Evolutionary conservation across 2,797 vertebrate genomes (phyloP).

Genomic region (Oceanodroma leucorhoa): DNA sequence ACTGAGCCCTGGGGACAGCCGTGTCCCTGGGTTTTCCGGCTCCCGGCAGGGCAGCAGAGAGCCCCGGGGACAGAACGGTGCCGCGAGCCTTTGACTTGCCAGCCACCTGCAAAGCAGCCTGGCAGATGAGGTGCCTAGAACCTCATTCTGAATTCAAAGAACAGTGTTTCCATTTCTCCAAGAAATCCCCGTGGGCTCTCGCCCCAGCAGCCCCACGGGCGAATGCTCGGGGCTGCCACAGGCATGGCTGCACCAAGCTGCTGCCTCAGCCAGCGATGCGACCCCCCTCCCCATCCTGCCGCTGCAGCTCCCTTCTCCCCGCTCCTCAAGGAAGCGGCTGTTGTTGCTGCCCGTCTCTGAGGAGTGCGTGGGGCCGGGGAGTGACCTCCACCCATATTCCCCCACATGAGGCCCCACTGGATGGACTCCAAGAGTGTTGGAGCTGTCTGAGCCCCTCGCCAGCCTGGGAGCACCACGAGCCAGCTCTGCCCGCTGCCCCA

Average conservation of each 20-base stretch:
- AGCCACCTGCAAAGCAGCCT: not conserved
- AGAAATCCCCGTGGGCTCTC: fast-evolving
- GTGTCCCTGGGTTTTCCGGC: not conserved
- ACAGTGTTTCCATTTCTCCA: not conserved
- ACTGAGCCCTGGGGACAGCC: not conserved
- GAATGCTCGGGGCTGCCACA: fast-evolving
- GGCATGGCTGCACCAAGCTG: not conserved
- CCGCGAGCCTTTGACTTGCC: not conserved
- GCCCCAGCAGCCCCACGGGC: fast-evolving
- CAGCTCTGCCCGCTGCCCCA: not conserved
- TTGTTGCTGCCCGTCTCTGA: not conserved
- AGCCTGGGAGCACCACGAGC: not conserved
- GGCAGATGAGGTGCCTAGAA: not conserved
- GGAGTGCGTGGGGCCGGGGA: not conserved
- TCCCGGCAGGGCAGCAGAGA: not conserved
- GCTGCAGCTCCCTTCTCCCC: not conserved
- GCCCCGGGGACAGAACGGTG: not conserved
- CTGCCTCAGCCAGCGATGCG: not conserved
- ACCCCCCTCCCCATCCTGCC: fast-evolving
- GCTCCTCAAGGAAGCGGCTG: not conserved
- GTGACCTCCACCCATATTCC: not conserved
- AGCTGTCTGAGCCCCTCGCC: not conserved
- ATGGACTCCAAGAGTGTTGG: not conserved
- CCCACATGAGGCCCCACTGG: fast-evolving
- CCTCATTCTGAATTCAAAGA: not conserved